Percentiles rank a stretch among this genome's conserved stretches.
phyloP scores from a whole-genome alignment of 2,888 invertebrate species.

The Cactoblastis cactorum region DNA sequence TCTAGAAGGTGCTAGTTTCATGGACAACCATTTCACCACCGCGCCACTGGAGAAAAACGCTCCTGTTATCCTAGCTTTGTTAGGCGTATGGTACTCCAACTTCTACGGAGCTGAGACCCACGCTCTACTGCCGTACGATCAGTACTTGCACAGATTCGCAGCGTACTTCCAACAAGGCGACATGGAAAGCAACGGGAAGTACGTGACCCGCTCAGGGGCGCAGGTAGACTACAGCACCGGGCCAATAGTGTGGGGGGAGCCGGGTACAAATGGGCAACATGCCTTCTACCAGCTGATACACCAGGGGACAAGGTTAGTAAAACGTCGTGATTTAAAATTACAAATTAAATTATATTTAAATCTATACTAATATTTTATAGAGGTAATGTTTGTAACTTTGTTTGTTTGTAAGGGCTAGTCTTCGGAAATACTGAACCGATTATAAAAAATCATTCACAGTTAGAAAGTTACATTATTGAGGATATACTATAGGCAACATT shows the following conservation, averaged over 20 bases:
- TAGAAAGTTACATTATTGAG: too few species aligned
- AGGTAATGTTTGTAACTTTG: too few species aligned
- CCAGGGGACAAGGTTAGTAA: slow-evolving; percentile 83
- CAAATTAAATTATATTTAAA: too few species aligned
- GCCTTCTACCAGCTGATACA: slow-evolving; percentile 99
- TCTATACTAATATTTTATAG: too few species aligned
- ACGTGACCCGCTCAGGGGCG: slow-evolving; percentile 86
- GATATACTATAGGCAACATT: too few species aligned
- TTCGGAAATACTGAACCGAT: too few species aligned
- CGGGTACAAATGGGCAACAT: slow-evolving; percentile 99
- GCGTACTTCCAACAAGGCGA: slow-evolving; percentile 99
- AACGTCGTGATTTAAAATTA: too few species aligned
- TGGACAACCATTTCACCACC: slow-evolving; percentile 95
- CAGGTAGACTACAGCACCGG: slow-evolving; percentile 82
- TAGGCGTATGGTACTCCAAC: slow-evolving; percentile 97
- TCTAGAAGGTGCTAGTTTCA: slow-evolving; percentile 93
- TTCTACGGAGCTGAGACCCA: slow-evolving; percentile 97
- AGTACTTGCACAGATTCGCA: slow-evolving; percentile 97
- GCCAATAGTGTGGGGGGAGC: slow-evolving; percentile 98
- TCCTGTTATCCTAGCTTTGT: slow-evolving; percentile 94
- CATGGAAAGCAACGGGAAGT: slow-evolving; percentile 99
- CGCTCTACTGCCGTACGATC: slow-evolving; percentile 98
- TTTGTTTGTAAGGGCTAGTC: too few species aligned
- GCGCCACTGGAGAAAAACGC: slow-evolving; percentile 94
- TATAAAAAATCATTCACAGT: too few species aligned